A percentile compares a stretch with the other conserved stretches of the same genome.
These are phyloP conservation scores for Hemicentrotus pulcherrimus DNA, from an alignment of 35 echinoderm and acorn worm species.

Conservation along the genomic window DNA sequence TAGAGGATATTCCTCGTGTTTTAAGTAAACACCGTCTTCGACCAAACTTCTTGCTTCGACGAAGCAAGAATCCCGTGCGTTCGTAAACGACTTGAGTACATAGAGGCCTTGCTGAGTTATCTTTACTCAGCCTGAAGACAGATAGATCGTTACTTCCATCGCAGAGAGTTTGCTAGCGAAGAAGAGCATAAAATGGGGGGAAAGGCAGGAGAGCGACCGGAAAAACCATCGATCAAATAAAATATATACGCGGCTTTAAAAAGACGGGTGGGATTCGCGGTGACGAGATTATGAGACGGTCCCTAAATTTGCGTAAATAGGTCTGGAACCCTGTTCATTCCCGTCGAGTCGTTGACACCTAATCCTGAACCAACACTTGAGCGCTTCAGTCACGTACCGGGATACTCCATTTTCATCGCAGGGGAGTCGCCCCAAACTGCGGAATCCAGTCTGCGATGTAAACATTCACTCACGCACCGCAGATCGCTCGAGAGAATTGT, in stretches of 20 bases:
- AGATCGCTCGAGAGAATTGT: not conserved
- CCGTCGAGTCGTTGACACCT: slow-evolving; percentile 54
- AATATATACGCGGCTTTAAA: slow-evolving; percentile 1
- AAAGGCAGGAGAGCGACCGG: not conserved
- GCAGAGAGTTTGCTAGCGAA: not conserved
- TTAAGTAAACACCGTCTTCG: slow-evolving; percentile 22
- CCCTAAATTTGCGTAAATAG: slow-evolving; percentile 57
- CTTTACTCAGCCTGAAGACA: slow-evolving; percentile 25
- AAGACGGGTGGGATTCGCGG: slow-evolving; percentile 1
- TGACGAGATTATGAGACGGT: slow-evolving; percentile 27
- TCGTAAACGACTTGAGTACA: slow-evolving; percentile 28
- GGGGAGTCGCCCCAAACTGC: slow-evolving; percentile 22
- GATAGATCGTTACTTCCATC: slow-evolving; percentile 34
- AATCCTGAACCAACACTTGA: slow-evolving; percentile 56
- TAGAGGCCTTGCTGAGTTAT: not conserved
- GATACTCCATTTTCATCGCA: slow-evolving; percentile 45
- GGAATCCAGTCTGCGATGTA: slow-evolving; percentile 41
- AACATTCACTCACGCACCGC: slow-evolving; percentile 47
- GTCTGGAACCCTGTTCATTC: slow-evolving; percentile 57
- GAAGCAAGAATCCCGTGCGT: not conserved
- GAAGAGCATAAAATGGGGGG: not conserved
- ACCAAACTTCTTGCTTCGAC: no score
- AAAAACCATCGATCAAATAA: slow-evolving; percentile 32
- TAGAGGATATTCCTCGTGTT: slow-evolving; percentile 22
- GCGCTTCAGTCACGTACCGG: slow-evolving; percentile 55